Base-by-base conservation (phyloP, 2,888 invertebrate species). In the Acrobasis consociella region DNA sequence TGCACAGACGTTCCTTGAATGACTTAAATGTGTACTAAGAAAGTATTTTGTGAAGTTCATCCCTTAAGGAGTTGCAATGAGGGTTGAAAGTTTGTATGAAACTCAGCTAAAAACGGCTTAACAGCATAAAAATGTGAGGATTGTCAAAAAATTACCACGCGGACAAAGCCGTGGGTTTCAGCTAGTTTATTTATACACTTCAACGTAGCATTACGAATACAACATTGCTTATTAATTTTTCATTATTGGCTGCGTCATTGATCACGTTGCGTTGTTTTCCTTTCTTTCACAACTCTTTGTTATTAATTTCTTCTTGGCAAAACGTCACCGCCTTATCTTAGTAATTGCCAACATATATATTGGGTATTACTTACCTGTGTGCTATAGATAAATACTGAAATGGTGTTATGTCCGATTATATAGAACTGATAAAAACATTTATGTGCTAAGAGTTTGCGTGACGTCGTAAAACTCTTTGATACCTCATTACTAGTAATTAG, bases 301-400 rank as follows among this genome's bases (percentile, higher is more conserved):
- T 17, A 60, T n/a, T 59, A 38, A n/a, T 15, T 60, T 9, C 42
- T 38, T 17, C 3, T 56, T 60, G 13, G 22, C 38, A 50, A 38
- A n/a, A 53, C 55, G 16, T 59, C 59, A 42, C 38, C 31, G 17
- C 11, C 31, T 51, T 60, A 60, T 60, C 60, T 37, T n/a, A 51
- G 51, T 60, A 39, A 60, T 51, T 51, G 39, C 51, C 51, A n/a
- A 60, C 51, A 37, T 17, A 51, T 37, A 22, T 51, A 60, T 60
- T 60, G n/a, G 22, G 16, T 60, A 50, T 50, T 38, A 51, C 51
- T 50, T 38, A 51, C 51, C 51, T 60, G n/a, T 60, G 49, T 59
- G 49, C 17, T 59, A 59, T 59, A 59, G 59, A 59, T 59, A 59
- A 59, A 60, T 17, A 51, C 39, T 50, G 17, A 59, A 51, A 60